Percentiles rank a stretch among this genome's conserved stretches.
Conservation (phyloP, 2,888 invertebrate genomes). For the Pogonocherus hispidulus region DNA sequence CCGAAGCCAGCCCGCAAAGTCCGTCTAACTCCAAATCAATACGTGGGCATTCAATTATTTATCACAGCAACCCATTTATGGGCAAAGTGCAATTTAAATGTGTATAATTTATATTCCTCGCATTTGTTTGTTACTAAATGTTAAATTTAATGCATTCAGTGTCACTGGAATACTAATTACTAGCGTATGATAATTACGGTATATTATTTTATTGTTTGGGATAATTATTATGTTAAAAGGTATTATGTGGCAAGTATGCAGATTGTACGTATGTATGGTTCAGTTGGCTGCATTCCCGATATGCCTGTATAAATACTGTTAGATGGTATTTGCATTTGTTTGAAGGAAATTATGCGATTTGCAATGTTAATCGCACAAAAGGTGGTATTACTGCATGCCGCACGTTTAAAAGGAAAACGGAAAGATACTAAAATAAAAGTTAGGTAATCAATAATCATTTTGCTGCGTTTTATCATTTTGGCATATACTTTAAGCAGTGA, state of each 20-base stretch:
- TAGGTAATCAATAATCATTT: no score
- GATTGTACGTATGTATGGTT: not conserved
- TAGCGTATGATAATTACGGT: conserved; percentile 3
- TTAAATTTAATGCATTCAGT: conserved; percentile 1
- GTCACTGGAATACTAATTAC: conserved; percentile 15
- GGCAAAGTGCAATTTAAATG: conserved; percentile 14
- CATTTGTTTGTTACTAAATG: conserved; percentile 6
- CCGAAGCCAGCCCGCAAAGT: not conserved
- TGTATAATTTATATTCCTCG: not conserved
- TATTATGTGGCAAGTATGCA: conserved; percentile 1
- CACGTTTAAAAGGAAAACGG: not conserved
- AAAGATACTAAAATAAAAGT: no score
- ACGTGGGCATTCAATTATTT: conserved; percentile 5
- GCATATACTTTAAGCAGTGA: no score
- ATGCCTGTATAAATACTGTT: not conserved
- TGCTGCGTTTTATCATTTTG: no score
- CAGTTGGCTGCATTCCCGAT: not conserved
- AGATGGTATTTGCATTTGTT: not conserved
- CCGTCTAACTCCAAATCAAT: not conserved
- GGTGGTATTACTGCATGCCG: not conserved
- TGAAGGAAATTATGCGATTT: not conserved
- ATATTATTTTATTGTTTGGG: conserved; percentile 14
- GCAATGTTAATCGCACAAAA: not conserved
- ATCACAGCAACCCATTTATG: not conserved
- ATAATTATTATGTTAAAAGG: conserved; percentile 2